phyloP scores from a whole-genome alignment of 2,113 vertebrate genomes.

The Drymodes brunneopygia region DNA sequence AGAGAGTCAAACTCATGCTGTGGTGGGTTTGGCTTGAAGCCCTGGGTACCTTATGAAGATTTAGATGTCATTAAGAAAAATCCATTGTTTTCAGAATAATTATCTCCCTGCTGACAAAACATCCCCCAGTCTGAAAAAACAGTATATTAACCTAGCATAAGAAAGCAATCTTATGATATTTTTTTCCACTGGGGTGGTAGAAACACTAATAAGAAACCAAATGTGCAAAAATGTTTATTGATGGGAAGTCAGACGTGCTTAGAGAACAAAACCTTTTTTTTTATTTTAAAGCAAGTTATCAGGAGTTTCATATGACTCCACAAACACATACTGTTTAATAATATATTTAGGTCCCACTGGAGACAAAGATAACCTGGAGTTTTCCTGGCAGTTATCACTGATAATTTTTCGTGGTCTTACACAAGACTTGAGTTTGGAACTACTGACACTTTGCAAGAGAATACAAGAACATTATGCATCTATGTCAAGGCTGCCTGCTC shows the following conservation, averaged over 20 bases:
- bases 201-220: conserved; percentile 22
- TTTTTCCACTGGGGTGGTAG: neutral
- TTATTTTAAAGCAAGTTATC: neutral
- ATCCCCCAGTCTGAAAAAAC: neutral
- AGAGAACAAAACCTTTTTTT: neutral
- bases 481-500: neutral
- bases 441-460: neutral
- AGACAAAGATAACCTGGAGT: neutral
- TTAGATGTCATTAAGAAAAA: conserved; percentile 9
- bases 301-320: neutral
- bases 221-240: neutral
- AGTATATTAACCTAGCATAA: neutral
- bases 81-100: conserved; percentile 1
- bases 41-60: neutral
- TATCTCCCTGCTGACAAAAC: conserved; percentile 11
- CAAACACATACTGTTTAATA: neutral
- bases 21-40: neutral
- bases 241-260: neutral
- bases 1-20: neutral
- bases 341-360: neutral
- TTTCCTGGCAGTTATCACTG: neutral
- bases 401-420: neutral
- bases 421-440: neutral
- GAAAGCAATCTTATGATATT: neutral
- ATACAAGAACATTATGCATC: neutral